Evolutionary conservation across 2,113 vertebrate species (phyloP).

Genomic region (Hiodon tergisus): DNA sequence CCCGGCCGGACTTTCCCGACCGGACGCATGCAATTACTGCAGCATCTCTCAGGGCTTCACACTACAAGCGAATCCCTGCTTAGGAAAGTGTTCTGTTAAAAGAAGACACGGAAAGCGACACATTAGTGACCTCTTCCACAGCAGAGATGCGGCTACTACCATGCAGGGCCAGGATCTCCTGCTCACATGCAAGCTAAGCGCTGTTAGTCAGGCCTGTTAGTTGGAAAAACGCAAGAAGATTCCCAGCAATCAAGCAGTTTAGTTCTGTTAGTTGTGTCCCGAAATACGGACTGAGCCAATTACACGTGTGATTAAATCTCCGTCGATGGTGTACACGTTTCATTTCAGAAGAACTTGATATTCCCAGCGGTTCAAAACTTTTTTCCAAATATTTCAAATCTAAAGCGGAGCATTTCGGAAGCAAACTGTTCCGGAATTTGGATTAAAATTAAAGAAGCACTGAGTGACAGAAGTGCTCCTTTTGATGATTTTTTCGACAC

Average conservation of each 20-base stretch:
- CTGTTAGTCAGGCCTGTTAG: constrained; percentile 8
- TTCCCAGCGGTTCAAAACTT: no score
- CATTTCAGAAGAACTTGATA: no score
- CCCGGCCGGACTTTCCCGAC: not conserved
- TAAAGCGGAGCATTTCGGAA: no score
- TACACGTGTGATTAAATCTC: not conserved
- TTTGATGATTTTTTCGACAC: no score
- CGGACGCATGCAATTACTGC: not conserved
- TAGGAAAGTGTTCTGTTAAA: constrained; percentile 60
- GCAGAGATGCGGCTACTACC: constrained; percentile 4
- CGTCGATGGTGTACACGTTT: no score
- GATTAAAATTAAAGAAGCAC: no score
- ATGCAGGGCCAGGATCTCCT: no score
- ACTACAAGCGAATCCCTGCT: constrained; percentile 67
- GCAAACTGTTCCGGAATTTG: no score
- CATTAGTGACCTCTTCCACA: constrained; percentile 22
- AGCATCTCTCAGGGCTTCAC: constrained; percentile 39
- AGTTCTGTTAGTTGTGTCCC: not conserved
- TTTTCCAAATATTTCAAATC: no score
- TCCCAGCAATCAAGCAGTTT: not conserved
- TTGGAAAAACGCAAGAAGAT: not conserved
- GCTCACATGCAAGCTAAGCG: not conserved
- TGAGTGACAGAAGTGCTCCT: no score
- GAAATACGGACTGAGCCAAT: not conserved
- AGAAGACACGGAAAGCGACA: constrained; percentile 12